Base-by-base conservation (phyloP, 1,140 invertebrate genomes). In the Drosophila kurseongensis region DNA sequence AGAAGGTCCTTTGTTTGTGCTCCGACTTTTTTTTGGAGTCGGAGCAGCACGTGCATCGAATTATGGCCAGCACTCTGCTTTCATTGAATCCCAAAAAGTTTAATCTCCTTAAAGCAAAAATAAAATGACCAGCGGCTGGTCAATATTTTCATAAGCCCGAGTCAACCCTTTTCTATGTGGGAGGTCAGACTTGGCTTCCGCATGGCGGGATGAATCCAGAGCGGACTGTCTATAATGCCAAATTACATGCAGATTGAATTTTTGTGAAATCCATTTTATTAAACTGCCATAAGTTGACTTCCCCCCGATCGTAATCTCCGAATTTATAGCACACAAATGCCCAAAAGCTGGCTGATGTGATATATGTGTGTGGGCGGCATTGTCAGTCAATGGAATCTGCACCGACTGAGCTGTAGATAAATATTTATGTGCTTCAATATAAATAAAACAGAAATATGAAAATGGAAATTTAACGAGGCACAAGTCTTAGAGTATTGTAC, bases 181-280 rank as follows among this genome's bases (percentile, higher is more conserved):
- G 32, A 23, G 50, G 44, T 74, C 42, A 42, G 23, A 50, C 35
- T 44, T 62, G 50, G 42, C 72, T 76, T 76, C 73, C 73, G 74
- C 62, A 54, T 76, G 51, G 40, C 36, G 29, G 50, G 36, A 18
- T 36, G 18, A n/a, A 6, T 4, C 47, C n/a, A 8, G 52, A 23
- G 10, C 38, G 35, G 44, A 13, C 45, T 63, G 63, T 41, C 41
- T 18, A 77, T 55, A 38, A 78, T 29, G 61, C 36, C 73, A 76
- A 76, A 67, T 76, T 67, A 76, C 73, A 76, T 76, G 65, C 75
- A 89, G 80, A 88, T 88, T 88, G 80, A 80, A 89, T 84, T 88
- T 80, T 65, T 77, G 80, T 50, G 62, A 66, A 84, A 77, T 80
- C 57, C 83, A 60, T 77, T 89, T 89, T 80, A 84, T 89, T 80